Conservation (phyloP, 2,888 invertebrate species). For the Bugula neritina region DNA sequence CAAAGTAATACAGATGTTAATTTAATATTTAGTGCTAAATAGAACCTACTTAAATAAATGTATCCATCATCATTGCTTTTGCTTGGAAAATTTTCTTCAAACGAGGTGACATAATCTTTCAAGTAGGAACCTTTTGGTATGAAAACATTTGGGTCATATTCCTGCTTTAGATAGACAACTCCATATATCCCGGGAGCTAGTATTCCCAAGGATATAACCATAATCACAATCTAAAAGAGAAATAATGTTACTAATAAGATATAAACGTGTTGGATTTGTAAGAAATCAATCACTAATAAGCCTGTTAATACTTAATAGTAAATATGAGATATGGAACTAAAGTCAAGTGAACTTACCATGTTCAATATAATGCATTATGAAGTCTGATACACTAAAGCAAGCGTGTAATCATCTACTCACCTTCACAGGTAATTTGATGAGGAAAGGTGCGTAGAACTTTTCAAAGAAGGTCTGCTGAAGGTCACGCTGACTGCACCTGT, state of each 20-base stretch:
- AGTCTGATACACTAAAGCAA: too few relatives aligned
- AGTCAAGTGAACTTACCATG: too few relatives aligned
- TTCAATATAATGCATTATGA: too few relatives aligned
- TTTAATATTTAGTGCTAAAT: too few relatives aligned
- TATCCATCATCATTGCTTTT: conserved; percentile 61
- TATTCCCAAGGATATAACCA: conserved; percentile 61
- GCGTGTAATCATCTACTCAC: too few relatives aligned
- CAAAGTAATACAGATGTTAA: too few relatives aligned
- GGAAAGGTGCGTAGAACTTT: conserved; percentile 60
- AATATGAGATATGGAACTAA: too few relatives aligned
- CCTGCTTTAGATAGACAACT: conserved; percentile 65
- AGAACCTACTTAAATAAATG: conserved; percentile 62
- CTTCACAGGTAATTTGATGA: conserved; percentile 66
- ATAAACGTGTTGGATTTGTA: too few relatives aligned
- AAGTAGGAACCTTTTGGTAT: conserved; percentile 67
- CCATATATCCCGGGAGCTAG: conserved; percentile 63
- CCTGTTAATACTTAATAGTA: too few relatives aligned
- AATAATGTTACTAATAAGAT: too few relatives aligned
- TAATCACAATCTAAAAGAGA: conserved; percentile 56
- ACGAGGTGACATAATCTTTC: conserved; percentile 60
- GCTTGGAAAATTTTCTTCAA: conserved; percentile 63
- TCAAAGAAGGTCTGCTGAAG: conserved; percentile 60
- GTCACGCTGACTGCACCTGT: conserved; percentile 54
- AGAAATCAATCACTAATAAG: too few relatives aligned
- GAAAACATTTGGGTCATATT: conserved; percentile 75